Conservation (phyloP, 1,140 invertebrate species). For the Lineus longissimus region DNA sequence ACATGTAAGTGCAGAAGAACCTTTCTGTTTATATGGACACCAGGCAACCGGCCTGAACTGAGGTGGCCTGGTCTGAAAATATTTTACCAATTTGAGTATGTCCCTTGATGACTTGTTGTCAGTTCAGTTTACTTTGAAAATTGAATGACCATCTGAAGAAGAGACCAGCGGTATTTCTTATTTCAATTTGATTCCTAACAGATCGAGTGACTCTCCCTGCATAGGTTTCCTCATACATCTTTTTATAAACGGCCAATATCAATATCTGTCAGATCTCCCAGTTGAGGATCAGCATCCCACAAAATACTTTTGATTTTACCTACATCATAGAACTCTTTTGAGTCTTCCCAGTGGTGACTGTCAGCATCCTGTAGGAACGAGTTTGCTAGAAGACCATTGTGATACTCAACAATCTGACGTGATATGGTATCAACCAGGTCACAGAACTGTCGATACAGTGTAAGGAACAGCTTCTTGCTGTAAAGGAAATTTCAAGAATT, state of each 20-base stretch:
- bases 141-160: no score
- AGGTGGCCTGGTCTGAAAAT: no score
- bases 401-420: conserved; percentile 33
- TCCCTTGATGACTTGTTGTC: no score
- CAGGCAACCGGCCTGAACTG: no score
- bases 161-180: no score
- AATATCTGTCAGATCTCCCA: background rate
- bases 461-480: conserved; percentile 40
- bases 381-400: conserved; percentile 37
- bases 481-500: conserved; percentile 16
- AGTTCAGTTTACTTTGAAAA: no score
- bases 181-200: no score
- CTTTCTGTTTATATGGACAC: background rate
- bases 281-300: no score
- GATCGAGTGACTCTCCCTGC: no score
- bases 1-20: background rate
- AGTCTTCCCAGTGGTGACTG: conserved; percentile 41
- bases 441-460: conserved; percentile 35
- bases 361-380: conserved; percentile 44
- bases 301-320: no score
- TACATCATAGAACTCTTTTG: conserved; percentile 50
- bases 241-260: background rate
- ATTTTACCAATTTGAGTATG: no score
- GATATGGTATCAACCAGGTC: conserved; percentile 38
- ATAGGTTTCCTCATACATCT: no score